Percentiles rank a stretch among this genome's conserved stretches.
These are phyloP conservation scores for Nematostella vectensis DNA, from an alignment of 92 coral and sea anemone genomes.

Conservation along the genomic window DNA sequence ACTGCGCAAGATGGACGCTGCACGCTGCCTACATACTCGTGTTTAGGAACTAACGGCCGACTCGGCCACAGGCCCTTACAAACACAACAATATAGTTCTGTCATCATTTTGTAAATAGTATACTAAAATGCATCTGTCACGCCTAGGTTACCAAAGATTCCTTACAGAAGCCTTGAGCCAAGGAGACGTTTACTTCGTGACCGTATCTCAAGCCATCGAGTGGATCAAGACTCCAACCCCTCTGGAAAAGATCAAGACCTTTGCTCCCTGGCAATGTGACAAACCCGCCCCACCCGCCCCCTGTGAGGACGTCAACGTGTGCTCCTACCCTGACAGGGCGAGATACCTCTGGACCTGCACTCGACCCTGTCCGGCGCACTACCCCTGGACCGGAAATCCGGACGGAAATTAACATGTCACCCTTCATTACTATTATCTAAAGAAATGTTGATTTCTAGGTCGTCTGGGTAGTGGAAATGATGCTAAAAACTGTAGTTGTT, in stretches of 20 bases:
- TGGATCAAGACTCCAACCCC: slow-evolving; percentile 85
- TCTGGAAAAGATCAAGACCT: slow-evolving; percentile 60
- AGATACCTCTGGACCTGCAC: slow-evolving; percentile 68
- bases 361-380: slow-evolving; percentile 59
- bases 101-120: no score
- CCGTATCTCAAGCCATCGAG: slow-evolving; percentile 67
- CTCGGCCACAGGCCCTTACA: no score
- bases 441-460: no score
- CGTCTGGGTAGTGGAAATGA: no score
- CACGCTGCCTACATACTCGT: no score
- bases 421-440: no score
- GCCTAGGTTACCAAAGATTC: slow-evolving; percentile 48
- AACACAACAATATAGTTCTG: no score
- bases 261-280: slow-evolving; percentile 85
- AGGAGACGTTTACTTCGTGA: slow-evolving; percentile 77
- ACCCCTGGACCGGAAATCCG: slow-evolving; percentile 87
- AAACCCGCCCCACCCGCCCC: slow-evolving; percentile 80
- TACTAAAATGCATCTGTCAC: no score
- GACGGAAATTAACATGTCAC: slow-evolving; percentile 46
- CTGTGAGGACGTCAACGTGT: slow-evolving; percentile 61
- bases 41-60: no score
- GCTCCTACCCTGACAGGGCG: slow-evolving; percentile 34
- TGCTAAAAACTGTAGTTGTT: no score
- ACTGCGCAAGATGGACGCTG: no score
- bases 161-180: slow-evolving; percentile 35